phyloP scores from a whole-genome alignment of 2,113 vertebrate species.

The Psammodynastes pulverulentus region DNA sequence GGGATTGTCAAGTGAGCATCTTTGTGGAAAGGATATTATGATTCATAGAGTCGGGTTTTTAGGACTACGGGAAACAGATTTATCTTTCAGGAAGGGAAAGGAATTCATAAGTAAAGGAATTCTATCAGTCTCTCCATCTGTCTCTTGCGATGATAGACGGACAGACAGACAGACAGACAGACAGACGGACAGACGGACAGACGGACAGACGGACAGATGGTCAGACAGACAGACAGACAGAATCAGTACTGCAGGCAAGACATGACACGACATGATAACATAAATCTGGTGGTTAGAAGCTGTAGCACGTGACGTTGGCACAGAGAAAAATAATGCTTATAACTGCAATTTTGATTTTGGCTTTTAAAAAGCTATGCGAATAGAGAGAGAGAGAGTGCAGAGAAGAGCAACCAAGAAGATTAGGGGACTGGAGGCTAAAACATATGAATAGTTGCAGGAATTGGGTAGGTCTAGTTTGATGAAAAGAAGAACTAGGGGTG shows the following conservation, averaged over 20 bases:
- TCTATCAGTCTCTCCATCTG: background rate
- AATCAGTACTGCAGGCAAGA: background rate
- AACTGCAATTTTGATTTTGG: background rate
- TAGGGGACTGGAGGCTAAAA: too few relatives aligned
- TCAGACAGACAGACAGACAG: background rate
- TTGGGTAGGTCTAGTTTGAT: too few relatives aligned
- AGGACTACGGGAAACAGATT: slow-evolving; percentile 33
- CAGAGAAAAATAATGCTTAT: background rate
- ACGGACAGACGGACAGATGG: background rate
- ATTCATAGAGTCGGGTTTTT: slow-evolving; percentile 50
- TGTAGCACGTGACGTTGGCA: background rate
- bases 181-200: background rate
- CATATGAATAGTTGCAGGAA: too few relatives aligned
- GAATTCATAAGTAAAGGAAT: slow-evolving; percentile 21
- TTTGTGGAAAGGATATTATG: slow-evolving; percentile 52
- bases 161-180: slow-evolving; percentile 9
- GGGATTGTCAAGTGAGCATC: slow-evolving; percentile 38
- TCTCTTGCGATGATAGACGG: background rate
- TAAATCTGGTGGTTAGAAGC: background rate
- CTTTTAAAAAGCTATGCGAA: background rate
- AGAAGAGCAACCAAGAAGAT: too few relatives aligned
- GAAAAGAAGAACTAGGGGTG: too few relatives aligned
- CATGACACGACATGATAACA: background rate
- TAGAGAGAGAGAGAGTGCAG: too few relatives aligned
- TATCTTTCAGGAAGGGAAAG: background rate